Evolutionary conservation across 2,888 invertebrate species (phyloP), one percentile per base, ranked within the genome.

Genomic region (Cybosia mesomella): DNA sequence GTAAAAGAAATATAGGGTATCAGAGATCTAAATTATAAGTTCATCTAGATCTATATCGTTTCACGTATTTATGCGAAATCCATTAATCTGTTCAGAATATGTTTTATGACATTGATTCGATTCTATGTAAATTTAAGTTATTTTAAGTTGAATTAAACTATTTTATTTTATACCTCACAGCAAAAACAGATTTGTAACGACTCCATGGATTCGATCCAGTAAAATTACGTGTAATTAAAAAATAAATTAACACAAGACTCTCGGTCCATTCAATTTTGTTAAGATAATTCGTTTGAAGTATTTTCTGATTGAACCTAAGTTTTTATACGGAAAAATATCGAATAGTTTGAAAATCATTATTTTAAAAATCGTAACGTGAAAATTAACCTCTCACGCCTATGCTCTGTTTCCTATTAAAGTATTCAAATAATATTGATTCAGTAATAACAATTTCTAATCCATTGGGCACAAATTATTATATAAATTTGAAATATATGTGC

Each of bases 401-500:
- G 11, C 10, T 10, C 36, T 36, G 28, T 5, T 28, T 28, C 28
- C 28, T 2, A 39, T 4, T 39, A 15, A 18, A 18, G 15, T 18
- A 0, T 39, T 39, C 39, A 15, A 43, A 32, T 58, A 34, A 34
- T 34, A 15, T n/a, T n/a, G n/a, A n/a, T 21, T 7, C 0, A 32
- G 34, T 59, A 39, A 24, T 18, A 59, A 39, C 10, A 24, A 10
- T 24, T 34, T 59, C 22, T 39, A 24, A 22, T 39, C 18, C 15
- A 10, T 18, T 1, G 18, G 18, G 32, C 32, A 15, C 15, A 32
- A 49, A 22, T 32, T 22, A 39, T 39, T 59, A 18, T 59, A 18
- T 24, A 24, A 22, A 36, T n/a, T 49, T 49, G 49, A 18, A 22
- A 53, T 61, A 62, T 32, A 49, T 32, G 49, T 62, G 61, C 61